Conservation (phyloP, 2,797 vertebrate species). For the Muraenolepis orangiensis region DNA sequence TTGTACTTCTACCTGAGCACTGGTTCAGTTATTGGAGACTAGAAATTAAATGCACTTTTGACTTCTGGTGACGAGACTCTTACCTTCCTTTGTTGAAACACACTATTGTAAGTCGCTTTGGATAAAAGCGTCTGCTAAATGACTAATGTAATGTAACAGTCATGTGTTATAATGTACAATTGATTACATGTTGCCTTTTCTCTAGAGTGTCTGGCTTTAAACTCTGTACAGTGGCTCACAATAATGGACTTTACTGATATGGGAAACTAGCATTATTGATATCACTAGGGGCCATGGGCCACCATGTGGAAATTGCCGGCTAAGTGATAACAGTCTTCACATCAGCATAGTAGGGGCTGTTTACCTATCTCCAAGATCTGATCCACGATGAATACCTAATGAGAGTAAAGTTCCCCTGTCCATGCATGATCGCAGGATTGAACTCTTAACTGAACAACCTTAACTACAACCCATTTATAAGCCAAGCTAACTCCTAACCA, state of each 20-base stretch:
- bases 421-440: not conserved
- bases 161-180: not conserved
- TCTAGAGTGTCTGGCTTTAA: not conserved
- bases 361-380: not conserved
- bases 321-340: not conserved
- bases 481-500: not conserved
- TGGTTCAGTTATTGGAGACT: too few relatives aligned
- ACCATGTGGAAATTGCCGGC: not conserved
- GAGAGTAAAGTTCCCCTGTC: not conserved
- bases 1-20: too few relatives aligned
- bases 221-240: not conserved
- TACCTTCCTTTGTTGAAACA: too few relatives aligned
- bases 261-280: not conserved
- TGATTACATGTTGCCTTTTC: not conserved
- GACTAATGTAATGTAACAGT: too few relatives aligned
- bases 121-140: too few relatives aligned
- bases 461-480: not conserved
- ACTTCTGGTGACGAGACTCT: too few relatives aligned
- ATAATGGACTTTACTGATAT: not conserved
- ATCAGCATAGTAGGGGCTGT: not conserved
- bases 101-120: too few relatives aligned
- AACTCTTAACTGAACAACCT: not conserved
- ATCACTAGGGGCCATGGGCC: not conserved
- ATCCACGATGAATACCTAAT: not conserved
- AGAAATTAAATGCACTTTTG: too few relatives aligned